These are phyloP conservation scores for Heliconius ismenius DNA, from an alignment of 2,888 invertebrate genomes.

Conservation along the genomic window DNA sequence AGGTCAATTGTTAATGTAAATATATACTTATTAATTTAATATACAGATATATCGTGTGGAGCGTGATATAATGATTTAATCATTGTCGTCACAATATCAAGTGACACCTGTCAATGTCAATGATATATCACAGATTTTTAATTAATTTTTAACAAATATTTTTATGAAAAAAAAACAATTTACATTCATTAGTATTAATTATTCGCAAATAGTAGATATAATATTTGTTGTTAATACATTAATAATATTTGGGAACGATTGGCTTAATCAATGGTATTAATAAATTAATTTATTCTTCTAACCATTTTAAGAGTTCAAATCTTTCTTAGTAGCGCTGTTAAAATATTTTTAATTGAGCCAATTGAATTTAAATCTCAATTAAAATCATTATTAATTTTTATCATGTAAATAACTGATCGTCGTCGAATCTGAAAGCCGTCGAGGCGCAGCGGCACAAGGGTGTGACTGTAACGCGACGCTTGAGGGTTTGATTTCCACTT, in stretches of 20 bases:
- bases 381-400: background rate
- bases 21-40: background rate
- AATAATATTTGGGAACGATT: background rate
- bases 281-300: background rate
- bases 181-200: too few species aligned
- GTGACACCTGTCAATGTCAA: background rate
- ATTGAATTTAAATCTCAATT: too few species aligned
- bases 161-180: background rate
- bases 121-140: background rate
- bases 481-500: too few species aligned
- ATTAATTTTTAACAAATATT: background rate
- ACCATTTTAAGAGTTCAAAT: background rate
- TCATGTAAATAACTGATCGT: background rate
- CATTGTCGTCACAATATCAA: background rate
- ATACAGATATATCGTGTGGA: background rate
- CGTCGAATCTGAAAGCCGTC: too few species aligned
- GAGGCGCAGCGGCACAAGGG: too few species aligned
- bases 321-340: background rate
- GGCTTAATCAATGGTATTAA: background rate
- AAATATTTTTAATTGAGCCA: too few species aligned
- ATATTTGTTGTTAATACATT: background rate
- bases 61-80: background rate
- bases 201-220: background rate
- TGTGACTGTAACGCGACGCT: too few species aligned
- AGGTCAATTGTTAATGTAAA: conserved; percentile 21